Base-by-base conservation (phyloP, 2,113 vertebrate genomes). In the Enhydra lutris region DNA sequence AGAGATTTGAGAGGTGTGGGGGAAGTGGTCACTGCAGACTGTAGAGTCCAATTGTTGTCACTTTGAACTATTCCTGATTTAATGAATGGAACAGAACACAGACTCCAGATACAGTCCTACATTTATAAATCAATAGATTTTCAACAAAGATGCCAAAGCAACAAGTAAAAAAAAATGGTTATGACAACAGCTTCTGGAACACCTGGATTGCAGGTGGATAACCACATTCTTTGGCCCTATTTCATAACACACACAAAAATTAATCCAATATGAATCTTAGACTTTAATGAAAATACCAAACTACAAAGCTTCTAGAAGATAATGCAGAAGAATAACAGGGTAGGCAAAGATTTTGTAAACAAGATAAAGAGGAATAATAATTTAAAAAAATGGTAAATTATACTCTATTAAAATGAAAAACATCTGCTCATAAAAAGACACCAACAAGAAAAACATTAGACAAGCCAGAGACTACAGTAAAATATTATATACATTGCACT, bases 321-420 rank as follows among this genome's bases (percentile, higher is more conserved):
- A 88, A 39, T 76, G 31, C 2, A 82, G 79, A 12, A 86, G 6
- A 94, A 57, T 55, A 83, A 45, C 1, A 42, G 29, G 21, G 2
- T 47, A 69, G 26, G 39, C 36, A 83, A 95, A 50, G 14, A 4
- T 36, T 71, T 47, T 17, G 13, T 61, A 69, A 67, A 59, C 0
- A 74, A n/a, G 20, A 42, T 59, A 91, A 79, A 57, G 18, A 74
- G 18, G 4, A 95, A 31, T 23, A 65, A 83, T 81, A 69, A 67
- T 69, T 83, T 74, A 50, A 15, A 23, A 71, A 91, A 90, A 61
- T 69, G 7, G 36, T 89, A 71, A 86, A 7, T 31, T 63, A 52
- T 7, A 79, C 12, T 42, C 90, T 12, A n/a, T 87, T 76, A 63
- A 92, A 91, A 88, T 97, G 65, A 89, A 92, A 97, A 92, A 42